Evolutionary conservation across 2,113 vertebrate species (phyloP).

Genomic region (Bos javanicus): DNA sequence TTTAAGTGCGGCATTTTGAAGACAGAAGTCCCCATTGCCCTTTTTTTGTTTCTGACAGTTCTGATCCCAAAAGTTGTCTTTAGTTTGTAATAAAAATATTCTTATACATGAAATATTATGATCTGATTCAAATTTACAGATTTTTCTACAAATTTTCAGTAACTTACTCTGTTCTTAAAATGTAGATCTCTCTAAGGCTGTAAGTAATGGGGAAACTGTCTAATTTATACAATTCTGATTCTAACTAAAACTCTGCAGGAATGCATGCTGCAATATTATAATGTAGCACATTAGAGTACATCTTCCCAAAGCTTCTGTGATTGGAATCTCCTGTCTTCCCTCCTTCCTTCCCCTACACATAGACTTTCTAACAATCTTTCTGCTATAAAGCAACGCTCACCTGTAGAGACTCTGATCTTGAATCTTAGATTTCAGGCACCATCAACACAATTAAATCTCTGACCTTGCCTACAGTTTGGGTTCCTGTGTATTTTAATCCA

Average conservation of each 20-base stretch:
- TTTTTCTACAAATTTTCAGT: not conserved
- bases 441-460: not conserved
- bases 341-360: not conserved
- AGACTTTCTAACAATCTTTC: not conserved
- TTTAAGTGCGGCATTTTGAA: not conserved
- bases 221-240: not conserved
- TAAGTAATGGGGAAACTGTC: not conserved
- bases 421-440: not conserved
- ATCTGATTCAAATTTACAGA: not conserved
- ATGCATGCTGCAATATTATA: not conserved
- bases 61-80: not conserved
- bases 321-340: not conserved
- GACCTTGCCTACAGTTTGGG: not conserved
- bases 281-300: not conserved
- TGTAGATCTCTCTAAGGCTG: not conserved
- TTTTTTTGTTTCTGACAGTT: not conserved
- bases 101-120: not conserved
- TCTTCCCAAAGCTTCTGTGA: not conserved
- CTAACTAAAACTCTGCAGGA: not conserved
- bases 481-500: not conserved
- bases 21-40: not conserved
- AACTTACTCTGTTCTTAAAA: not conserved
- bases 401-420: not conserved
- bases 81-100: not conserved
- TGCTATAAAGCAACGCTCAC: not conserved